A percentile compares a stretch with the other conserved stretches of the same genome.
phyloP scores from a whole-genome alignment of 2,797 vertebrate species.

The Myoxocephalus aenaeus region DNA sequence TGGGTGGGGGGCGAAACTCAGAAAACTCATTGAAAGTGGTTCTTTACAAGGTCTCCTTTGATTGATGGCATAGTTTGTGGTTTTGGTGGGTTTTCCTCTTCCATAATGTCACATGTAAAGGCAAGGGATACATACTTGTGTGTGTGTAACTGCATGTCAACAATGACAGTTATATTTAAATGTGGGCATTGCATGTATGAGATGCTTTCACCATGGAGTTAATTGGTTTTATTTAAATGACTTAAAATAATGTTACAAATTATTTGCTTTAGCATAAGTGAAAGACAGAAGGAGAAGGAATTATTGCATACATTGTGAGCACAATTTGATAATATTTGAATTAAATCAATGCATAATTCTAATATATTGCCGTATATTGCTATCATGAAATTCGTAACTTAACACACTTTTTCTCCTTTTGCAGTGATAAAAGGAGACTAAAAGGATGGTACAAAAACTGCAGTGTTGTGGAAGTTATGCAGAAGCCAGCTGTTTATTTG shows the following conservation, averaged over 20 bases:
- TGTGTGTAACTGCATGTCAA: neutral
- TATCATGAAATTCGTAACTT: neutral
- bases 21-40: slow-evolving; percentile 19
- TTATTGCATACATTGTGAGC: neutral
- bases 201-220: neutral
- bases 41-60: slow-evolving; percentile 25
- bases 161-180: neutral
- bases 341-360: neutral
- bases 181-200: neutral
- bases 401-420: neutral
- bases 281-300: neutral
- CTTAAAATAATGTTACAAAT: neutral
- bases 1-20: slow-evolving; percentile 13
- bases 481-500: neutral
- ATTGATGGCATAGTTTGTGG: slow-evolving; percentile 18
- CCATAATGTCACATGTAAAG: slow-evolving; percentile 9
- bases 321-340: neutral
- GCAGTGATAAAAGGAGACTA: neutral
- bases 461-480: neutral
- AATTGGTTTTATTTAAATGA: neutral
- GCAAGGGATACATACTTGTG: neutral
- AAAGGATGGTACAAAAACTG: neutral
- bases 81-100: slow-evolving; percentile 10
- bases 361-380: neutral
- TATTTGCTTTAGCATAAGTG: neutral